Conservation (phyloP, 2,113 vertebrate genomes). For the Glareola pratincola region DNA sequence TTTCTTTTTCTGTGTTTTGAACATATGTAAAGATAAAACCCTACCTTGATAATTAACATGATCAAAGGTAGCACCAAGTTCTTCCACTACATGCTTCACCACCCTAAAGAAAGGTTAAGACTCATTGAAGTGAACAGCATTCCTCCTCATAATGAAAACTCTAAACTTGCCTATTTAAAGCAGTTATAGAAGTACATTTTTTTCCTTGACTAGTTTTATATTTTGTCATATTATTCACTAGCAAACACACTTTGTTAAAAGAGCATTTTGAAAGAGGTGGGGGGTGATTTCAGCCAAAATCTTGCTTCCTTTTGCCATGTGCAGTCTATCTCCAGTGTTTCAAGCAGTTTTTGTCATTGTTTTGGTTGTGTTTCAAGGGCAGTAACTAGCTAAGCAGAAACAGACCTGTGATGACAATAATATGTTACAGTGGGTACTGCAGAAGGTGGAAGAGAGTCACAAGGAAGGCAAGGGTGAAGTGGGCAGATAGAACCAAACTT, state of each 20-base stretch:
- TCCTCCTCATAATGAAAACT: background rate
- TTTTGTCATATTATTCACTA: background rate
- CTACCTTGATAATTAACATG: background rate
- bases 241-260: background rate
- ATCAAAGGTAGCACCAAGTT: background rate
- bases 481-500: background rate
- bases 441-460: background rate
- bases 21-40: background rate
- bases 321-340: background rate
- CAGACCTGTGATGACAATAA: background rate
- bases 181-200: background rate
- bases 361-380: background rate
- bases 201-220: background rate
- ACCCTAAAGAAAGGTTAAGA: background rate
- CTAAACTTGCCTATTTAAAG: background rate
- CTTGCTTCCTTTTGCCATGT: background rate
- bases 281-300: background rate
- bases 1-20: background rate
- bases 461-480: background rate
- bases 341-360: background rate
- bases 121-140: background rate
- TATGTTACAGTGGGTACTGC: background rate
- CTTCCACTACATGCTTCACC: background rate
- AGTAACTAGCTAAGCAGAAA: background rate
- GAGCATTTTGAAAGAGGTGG: background rate